Evolutionary conservation across 2,113 vertebrate genomes (phyloP).

Genomic region (Indicator maculatus): DNA sequence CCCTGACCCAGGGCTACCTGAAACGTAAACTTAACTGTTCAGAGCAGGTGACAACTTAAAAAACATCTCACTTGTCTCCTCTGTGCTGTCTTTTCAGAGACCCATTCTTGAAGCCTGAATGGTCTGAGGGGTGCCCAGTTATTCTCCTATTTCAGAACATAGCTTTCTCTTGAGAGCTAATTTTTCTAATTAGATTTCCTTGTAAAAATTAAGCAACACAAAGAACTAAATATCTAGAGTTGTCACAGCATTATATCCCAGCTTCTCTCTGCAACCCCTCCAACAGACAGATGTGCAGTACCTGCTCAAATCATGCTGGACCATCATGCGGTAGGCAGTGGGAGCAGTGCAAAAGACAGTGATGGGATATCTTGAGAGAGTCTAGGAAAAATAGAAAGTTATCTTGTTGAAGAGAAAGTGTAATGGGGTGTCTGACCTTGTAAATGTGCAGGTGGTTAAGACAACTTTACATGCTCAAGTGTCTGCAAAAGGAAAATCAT

Average conservation of each 20-base stretch:
- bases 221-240: background rate
- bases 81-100: background rate
- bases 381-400: conserved; percentile 48
- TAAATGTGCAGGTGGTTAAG: background rate
- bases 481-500: background rate
- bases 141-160: background rate
- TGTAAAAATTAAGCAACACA: background rate
- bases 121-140: background rate
- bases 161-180: background rate
- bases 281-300: conserved; percentile 12
- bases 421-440: background rate
- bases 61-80: background rate
- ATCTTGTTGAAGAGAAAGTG: background rate
- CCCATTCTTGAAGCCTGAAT: background rate
- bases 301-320: conserved; percentile 79
- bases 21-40: background rate
- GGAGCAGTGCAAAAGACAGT: conserved; percentile 80
- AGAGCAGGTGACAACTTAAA: background rate
- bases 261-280: background rate
- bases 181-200: background rate
- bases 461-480: background rate
- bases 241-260: background rate
- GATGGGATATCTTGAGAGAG: conserved; percentile 79
- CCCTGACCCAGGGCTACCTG: background rate
- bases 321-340: conserved; percentile 80